These are phyloP conservation scores for Drosophila affinis DNA, from an alignment of 2,888 invertebrate species.

Conservation along the genomic window DNA sequence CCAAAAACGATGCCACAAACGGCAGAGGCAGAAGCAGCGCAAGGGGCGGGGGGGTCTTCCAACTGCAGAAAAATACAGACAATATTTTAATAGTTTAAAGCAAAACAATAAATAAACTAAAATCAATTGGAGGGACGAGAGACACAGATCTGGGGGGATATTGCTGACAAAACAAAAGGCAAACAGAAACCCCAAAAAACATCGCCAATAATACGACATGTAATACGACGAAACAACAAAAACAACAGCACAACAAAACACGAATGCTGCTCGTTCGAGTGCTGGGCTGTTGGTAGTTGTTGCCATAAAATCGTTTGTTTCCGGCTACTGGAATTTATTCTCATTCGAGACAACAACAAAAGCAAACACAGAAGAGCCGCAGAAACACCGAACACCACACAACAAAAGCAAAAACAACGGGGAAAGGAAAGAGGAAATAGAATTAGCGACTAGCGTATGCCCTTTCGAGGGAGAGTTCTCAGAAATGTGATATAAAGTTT, in stretches of 20 bases:
- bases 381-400: neutral
- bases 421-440: conserved; percentile 2
- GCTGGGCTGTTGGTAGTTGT: conserved; percentile 52
- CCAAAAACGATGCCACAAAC: conserved; percentile 74
- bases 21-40: conserved; percentile 41
- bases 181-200: conserved; percentile 62
- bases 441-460: neutral
- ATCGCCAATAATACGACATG: conserved; percentile 78
- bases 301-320: conserved; percentile 79
- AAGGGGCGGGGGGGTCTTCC: conserved; percentile 10
- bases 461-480: neutral
- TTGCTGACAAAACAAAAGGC: conserved; percentile 64
- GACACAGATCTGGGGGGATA: conserved; percentile 38
- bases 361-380: conserved; percentile 58
- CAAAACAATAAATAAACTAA: conserved; percentile 80
- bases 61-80: conserved; percentile 51
- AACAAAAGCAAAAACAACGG: conserved; percentile 27
- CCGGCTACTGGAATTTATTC: conserved; percentile 76
- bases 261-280: neutral
- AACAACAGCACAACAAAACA: conserved; percentile 25
- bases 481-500: too few species aligned
- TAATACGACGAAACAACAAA: conserved; percentile 55
- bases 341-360: conserved; percentile 42
- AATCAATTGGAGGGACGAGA: conserved; percentile 68
- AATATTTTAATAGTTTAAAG: conserved; percentile 81